Base-by-base conservation (phyloP, 2,113 vertebrate genomes). In the Solea solea region DNA sequence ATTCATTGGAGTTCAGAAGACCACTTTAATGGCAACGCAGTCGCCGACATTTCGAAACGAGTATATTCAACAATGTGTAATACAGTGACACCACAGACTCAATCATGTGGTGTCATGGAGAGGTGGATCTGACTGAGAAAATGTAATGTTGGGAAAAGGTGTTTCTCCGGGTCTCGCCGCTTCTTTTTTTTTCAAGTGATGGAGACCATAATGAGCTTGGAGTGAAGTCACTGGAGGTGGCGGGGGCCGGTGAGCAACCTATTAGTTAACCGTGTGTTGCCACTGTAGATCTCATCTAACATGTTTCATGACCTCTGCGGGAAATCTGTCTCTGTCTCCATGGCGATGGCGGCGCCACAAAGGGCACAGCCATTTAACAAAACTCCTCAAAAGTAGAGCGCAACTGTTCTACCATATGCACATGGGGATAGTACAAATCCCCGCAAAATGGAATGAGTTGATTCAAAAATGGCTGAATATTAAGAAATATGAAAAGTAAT, bases 251-350 rank as follows among this genome's bases (percentile, higher is more conserved):
- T 4, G 49, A 73, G 58, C 15, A 9, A 0, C 39, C 42, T 55
- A 65, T 85, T 74, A 74, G 39, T 72, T 70, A 80, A 81, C 77
- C 62, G 72, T 21, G 64, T 54, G 71, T 80, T 74, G 74, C 64
- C 67, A 63, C 46, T 7, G 61, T 1, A 8, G 83, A 78, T 89
- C 79, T 57, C 51, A 16, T 58, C 44, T 34, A 34, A 74, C 72
- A 54, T 41, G 59, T 85, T 76, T 79, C 52, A 69, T 63, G 78
- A 78, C 72, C 72, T 84, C 64, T 0, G 7, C 21, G 8, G 55
- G 64, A 73, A 65, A 63, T 72, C 15, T 7, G 28, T 48, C 41
- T 66, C 49, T 0, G 39, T 88, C 53, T 64, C 70, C 81, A 76
- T 74, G 58, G 74, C 79, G 66, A 83, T 69, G 45, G 67, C 72